Base-by-base conservation (phyloP, 2,113 vertebrate species). In the Pelvicachromis taeniatus region DNA sequence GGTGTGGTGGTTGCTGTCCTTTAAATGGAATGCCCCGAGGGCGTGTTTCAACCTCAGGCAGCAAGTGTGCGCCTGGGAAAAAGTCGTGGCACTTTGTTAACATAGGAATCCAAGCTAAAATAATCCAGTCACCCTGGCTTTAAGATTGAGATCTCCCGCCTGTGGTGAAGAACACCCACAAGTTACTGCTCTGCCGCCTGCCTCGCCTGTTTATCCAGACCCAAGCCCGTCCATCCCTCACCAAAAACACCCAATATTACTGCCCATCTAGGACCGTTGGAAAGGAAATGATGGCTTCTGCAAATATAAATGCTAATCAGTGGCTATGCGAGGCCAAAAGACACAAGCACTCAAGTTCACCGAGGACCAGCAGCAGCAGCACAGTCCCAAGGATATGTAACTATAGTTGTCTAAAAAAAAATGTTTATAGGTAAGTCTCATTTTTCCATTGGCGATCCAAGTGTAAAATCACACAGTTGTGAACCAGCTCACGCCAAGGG, bases 301-400 rank as follows among this genome's bases (percentile, higher is more conserved):
- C 93, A 96, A 95, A 96, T 93, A 95, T 89, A 95, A 95, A 94
- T 91, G 85, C 93, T 95, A 95, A 95, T 95, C 92, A 94, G 92
- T 5, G 92, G 87, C 91, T 92, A 29, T 14, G 75, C 45, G 77
- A 85, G 82, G 94, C 95, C 93, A 96, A 96, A 79, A 94, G 85
- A 95, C 91, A 95, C 94, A 95, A 82, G 40, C 1, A 40, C 73
- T 77, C 7, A 29, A 87, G 90, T 92, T 94, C 89, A 87, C 84
- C 59, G 9, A 82, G 86, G 38, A 78, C 86, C 82, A 87, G 81
- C 61, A 77, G 81, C 61, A 77, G 88, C 79, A 79, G 87, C 59
- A 16, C 68, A 80, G 40, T 11, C 81, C 78, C 79, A 77, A 79
- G 75, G 70, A 86, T 33, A 65, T 68, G 78, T 35, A 83, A 93